Evolutionary conservation across 2,888 invertebrate species (phyloP), one percentile per base, ranked within the genome.

Genomic region (Tachina lurida): DNA sequence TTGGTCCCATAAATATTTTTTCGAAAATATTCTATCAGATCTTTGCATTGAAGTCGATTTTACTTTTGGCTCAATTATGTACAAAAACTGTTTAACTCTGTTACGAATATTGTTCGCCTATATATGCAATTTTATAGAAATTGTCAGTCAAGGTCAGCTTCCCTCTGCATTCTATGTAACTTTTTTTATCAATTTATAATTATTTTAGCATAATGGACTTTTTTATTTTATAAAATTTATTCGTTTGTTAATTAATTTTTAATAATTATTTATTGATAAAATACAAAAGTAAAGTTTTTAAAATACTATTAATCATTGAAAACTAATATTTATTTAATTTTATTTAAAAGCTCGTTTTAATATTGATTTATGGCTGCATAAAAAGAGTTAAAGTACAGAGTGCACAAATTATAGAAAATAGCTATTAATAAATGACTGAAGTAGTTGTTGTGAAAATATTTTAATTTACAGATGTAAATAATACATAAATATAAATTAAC

Each of bases 281-380:
- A 52, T 70, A 52, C 5, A n/a, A 62, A 41, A 17, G 15, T 67
- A 22, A 1, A 22, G 12, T 49, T 12, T 60, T 47, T 3, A 58
- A 60, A 78, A 68, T 8, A 13, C 39, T n/a, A 67, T 67, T 79
- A 76, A 43, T 71, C 52, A 80, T 80, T 60, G n/a, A 71, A 73
- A 71, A 71, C 65, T 74, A 80, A 71, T 67, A 84, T 60, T 67
- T 54, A 76, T 76, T 49, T 79, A 58, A 62, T 70, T 19, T n/a
- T 22, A 43, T 65, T 65, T n/a, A 76, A 60, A 84, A 62, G 13
- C 13, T 62, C 10, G 60, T 73, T 76, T 71, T 52, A 54, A 68
- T 77, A 74, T 43, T 77, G 73, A 84, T 84, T 84, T 73, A 77
- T 74, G 45, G 43, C 43, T 31, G 31, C 17, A 31, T 77, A 60